Conservation (phyloP, 2,888 invertebrate species). For the Mycogona germanica region DNA sequence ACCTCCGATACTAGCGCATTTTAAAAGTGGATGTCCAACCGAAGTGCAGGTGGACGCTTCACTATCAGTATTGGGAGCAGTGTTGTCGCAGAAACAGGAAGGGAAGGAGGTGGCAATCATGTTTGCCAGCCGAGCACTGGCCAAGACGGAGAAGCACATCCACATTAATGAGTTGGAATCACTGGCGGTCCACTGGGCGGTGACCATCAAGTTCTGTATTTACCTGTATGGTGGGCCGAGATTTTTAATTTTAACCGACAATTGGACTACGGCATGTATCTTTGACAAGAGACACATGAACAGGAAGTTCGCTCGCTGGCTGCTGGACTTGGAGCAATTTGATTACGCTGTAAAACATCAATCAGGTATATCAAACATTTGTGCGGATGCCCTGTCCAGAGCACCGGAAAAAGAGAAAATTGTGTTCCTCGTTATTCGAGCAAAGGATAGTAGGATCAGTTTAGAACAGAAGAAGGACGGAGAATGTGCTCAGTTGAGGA, state of each 20-base stretch:
- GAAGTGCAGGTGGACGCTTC: conserved; percentile 2
- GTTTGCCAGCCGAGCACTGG: conserved; percentile 3
- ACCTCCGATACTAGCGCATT: not conserved
- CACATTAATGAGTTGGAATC: conserved; percentile 11
- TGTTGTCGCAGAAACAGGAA: not conserved
- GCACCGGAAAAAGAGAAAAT: not conserved
- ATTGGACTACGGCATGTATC: not conserved
- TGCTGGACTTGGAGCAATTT: not conserved
- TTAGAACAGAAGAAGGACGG: no score
- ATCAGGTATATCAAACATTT: not conserved
- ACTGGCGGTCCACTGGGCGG: conserved; percentile 5
- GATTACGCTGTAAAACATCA: conserved; percentile 1
- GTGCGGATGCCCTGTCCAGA: conserved; percentile 5
- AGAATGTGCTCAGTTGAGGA: no score
- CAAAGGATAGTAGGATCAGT: no score
- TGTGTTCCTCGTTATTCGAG: no score
- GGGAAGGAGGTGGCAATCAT: not conserved
- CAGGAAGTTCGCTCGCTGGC: conserved; percentile 10
- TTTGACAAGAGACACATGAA: not conserved
- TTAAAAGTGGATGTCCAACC: not conserved
- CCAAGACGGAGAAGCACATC: not conserved
- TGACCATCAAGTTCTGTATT: conserved; percentile 7
- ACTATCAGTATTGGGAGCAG: conserved; percentile 6
- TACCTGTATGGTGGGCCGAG: not conserved
- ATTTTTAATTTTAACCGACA: not conserved